phyloP scores from a whole-genome alignment of 2,797 vertebrate species.

The Enteromius radiatus region DNA sequence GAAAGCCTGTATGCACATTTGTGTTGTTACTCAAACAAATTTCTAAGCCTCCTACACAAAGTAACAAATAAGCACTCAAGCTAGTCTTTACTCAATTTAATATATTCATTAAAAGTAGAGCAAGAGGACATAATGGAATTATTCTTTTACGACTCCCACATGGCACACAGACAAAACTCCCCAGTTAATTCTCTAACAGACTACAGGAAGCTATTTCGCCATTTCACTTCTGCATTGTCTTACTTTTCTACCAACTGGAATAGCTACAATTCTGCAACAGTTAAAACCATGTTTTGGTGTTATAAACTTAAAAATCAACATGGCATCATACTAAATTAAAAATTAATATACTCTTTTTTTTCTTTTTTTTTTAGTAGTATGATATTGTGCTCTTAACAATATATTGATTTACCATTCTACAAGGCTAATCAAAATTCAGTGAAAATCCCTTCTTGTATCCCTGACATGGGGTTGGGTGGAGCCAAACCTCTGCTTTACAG shows the following conservation, averaged over 20 bases:
- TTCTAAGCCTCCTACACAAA: conserved; percentile 8
- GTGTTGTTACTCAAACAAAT: not conserved
- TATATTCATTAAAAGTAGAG: conserved; percentile 35
- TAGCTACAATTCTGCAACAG: not conserved
- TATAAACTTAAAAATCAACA: not conserved
- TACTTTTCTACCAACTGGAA: not conserved
- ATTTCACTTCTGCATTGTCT: not conserved
- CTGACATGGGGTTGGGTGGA: conserved; percentile 38
- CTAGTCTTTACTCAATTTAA: conserved; percentile 23
- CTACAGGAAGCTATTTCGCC: conserved; percentile 18
- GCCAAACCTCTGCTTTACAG: conserved; percentile 41
- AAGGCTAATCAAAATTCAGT: not conserved
- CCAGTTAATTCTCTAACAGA: conserved; percentile 46
- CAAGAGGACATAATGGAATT: conserved; percentile 31
- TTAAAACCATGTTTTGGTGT: not conserved
- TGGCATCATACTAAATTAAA: not conserved
- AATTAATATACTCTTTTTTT: too few relatives aligned
- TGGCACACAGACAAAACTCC: conserved; percentile 34
- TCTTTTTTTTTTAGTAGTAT: not conserved
- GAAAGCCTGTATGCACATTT: conserved; percentile 1
- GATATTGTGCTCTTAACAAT: not conserved
- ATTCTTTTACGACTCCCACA: not conserved
- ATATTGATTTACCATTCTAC: not conserved
- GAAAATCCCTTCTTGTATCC: not conserved
- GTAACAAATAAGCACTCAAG: conserved; percentile 19